phyloP scores from a whole-genome alignment of 2,888 invertebrate species.

The Imbricaverruca yamaguchii region DNA sequence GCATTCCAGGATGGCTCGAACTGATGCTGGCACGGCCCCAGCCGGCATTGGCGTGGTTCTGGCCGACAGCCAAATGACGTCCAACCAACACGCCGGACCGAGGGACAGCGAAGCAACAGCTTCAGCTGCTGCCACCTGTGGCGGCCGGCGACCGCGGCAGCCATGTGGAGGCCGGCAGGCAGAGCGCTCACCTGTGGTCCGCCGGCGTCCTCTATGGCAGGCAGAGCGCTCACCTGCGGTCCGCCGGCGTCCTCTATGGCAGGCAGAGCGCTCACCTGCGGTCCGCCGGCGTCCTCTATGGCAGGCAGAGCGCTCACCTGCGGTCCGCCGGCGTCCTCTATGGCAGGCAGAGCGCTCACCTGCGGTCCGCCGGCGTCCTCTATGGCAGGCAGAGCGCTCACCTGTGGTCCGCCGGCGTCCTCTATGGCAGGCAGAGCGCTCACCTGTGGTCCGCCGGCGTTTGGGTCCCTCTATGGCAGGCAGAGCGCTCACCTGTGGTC shows the following conservation, averaged over 20 bases:
- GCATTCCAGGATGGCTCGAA: too few species aligned
- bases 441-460: neutral
- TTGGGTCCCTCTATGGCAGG: too few species aligned
- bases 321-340: neutral
- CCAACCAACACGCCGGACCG: too few species aligned
- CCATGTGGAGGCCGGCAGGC: too few species aligned
- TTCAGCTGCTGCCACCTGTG: too few species aligned
- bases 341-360: neutral
- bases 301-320: neutral
- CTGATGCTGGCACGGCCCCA: too few species aligned
- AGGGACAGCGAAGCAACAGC: too few species aligned
- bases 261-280: neutral
- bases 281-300: neutral
- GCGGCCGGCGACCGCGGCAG: too few species aligned
- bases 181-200: neutral
- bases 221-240: neutral
- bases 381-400: neutral
- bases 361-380: neutral
- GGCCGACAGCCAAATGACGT: too few species aligned
- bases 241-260: neutral
- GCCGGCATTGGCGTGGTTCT: too few species aligned
- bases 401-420: neutral
- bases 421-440: neutral
- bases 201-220: constrained; percentile 1
- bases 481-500: neutral